These are phyloP conservation scores for Lasiommata megera DNA, from an alignment of 2,888 invertebrate species.

Conservation along the genomic window DNA sequence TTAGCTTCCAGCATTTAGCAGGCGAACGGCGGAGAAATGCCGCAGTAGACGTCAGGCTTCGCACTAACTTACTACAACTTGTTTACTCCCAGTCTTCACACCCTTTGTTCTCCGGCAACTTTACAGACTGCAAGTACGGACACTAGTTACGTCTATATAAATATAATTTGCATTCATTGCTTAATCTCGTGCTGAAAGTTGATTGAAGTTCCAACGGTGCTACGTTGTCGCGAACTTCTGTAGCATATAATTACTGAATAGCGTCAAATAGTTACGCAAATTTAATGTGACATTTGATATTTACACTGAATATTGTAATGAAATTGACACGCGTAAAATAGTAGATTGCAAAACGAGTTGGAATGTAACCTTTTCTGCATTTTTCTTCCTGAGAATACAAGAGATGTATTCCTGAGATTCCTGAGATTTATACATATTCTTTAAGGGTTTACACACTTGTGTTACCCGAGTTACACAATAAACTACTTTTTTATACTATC, in stretches of 20 bases:
- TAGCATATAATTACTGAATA: not conserved
- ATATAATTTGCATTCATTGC: slow-evolving; percentile 71
- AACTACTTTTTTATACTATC: too few species aligned
- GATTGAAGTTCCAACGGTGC: slow-evolving; percentile 18
- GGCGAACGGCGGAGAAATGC: slow-evolving; percentile 5
- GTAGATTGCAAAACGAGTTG: too few species aligned
- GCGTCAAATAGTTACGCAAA: not conserved
- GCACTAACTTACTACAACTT: slow-evolving; percentile 67
- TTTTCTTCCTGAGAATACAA: too few species aligned
- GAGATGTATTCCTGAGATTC: too few species aligned
- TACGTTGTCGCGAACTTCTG: slow-evolving; percentile 7
- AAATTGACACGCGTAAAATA: too few species aligned
- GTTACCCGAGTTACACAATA: too few species aligned
- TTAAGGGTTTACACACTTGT: too few species aligned
- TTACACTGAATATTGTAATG: too few species aligned
- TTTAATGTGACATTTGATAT: too few species aligned
- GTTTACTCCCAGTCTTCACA: slow-evolving; percentile 65
- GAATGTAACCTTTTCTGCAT: too few species aligned
- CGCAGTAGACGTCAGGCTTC: slow-evolving; percentile 12
- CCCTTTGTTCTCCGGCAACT: slow-evolving; percentile 67
- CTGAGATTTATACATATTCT: too few species aligned
- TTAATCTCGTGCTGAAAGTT: slow-evolving; percentile 26
- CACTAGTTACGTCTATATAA: slow-evolving; percentile 51
- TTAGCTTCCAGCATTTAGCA: slow-evolving; percentile 8
- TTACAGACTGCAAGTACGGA: slow-evolving; percentile 56